These are phyloP conservation scores for Listronotus bonariensis DNA, from an alignment of 1,140 invertebrate genomes.

Conservation along the genomic window DNA sequence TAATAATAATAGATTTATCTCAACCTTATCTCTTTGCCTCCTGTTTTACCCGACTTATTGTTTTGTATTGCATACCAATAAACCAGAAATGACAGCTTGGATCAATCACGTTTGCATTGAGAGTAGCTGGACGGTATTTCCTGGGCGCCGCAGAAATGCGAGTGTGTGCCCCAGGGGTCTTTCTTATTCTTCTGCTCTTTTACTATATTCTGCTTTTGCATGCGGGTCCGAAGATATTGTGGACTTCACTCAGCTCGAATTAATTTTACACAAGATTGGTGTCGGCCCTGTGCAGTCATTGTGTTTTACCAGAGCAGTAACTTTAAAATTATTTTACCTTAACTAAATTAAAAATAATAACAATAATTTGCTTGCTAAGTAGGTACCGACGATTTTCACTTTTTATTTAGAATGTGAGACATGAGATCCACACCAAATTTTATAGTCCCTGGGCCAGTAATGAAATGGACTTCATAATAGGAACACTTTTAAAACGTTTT, in stretches of 20 bases:
- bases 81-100: constrained; percentile 30
- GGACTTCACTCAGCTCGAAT: not conserved
- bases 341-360: too few relatives aligned
- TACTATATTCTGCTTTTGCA: constrained; percentile 2
- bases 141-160: constrained; percentile 27
- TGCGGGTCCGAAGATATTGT: constrained; percentile 6
- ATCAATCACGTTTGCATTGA: constrained; percentile 23
- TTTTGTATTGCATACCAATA: constrained; percentile 29
- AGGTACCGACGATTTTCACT: too few relatives aligned
- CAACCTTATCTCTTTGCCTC: constrained; percentile 20
- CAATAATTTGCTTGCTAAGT: too few relatives aligned
- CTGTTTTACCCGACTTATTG: constrained; percentile 31
- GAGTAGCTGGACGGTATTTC: constrained; percentile 13
- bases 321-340: too few relatives aligned
- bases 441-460: too few relatives aligned
- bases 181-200: constrained; percentile 15
- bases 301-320: too few relatives aligned
- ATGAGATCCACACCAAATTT: too few relatives aligned
- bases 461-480: too few relatives aligned
- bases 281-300: constrained; percentile 10
- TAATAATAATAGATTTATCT: constrained; percentile 19
- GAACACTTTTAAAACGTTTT: too few relatives aligned
- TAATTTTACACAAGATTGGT: constrained; percentile 21
- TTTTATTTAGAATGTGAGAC: too few relatives aligned
- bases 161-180: constrained; percentile 16